A percentile compares a stretch with the other conserved stretches of the same genome.
phyloP scores from a whole-genome alignment of 2,888 invertebrate species.

The Leptinotarsa haldemani region DNA sequence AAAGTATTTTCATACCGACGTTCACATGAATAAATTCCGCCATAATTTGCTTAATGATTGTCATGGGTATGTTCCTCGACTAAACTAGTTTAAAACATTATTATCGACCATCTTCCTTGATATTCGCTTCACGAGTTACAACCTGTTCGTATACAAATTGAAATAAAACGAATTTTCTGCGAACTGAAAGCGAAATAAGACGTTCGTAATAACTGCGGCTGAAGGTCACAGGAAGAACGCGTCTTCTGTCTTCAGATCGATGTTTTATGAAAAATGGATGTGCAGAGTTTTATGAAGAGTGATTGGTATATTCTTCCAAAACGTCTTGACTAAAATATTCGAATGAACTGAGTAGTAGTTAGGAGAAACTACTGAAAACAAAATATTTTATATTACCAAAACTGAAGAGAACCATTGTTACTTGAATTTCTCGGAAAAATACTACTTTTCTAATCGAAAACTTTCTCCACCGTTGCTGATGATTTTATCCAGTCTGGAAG shows the following conservation, averaged over 20 bases:
- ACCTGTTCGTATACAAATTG: conserved; percentile 9
- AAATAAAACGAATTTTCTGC: conserved; percentile 16
- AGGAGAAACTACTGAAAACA: too few species aligned
- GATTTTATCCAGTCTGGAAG: too few species aligned
- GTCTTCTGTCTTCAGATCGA: neutral
- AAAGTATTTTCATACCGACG: conserved; percentile 4
- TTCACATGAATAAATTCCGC: neutral
- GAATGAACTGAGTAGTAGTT: neutral
- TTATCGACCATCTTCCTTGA: conserved; percentile 10
- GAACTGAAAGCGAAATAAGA: neutral
- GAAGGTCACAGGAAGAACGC: conserved; percentile 8
- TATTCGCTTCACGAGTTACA: conserved; percentile 1
- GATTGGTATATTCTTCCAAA: neutral
- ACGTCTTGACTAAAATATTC: neutral
- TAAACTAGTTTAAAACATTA: conserved; percentile 4
- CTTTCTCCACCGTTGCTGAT: too few species aligned
- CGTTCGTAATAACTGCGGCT: neutral
- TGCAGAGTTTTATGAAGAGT: neutral
- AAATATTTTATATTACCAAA: too few species aligned
- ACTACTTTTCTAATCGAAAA: too few species aligned
- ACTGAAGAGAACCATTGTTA: too few species aligned
- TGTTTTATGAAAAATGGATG: too few species aligned
- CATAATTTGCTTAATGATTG: conserved; percentile 2
- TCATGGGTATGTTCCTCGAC: neutral
- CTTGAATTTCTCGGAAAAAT: too few species aligned